A percentile compares a stretch with the other conserved stretches of the same genome.
Evolutionary conservation across 2,797 vertebrate species (phyloP).

Genomic region (Luscinia luscinia): DNA sequence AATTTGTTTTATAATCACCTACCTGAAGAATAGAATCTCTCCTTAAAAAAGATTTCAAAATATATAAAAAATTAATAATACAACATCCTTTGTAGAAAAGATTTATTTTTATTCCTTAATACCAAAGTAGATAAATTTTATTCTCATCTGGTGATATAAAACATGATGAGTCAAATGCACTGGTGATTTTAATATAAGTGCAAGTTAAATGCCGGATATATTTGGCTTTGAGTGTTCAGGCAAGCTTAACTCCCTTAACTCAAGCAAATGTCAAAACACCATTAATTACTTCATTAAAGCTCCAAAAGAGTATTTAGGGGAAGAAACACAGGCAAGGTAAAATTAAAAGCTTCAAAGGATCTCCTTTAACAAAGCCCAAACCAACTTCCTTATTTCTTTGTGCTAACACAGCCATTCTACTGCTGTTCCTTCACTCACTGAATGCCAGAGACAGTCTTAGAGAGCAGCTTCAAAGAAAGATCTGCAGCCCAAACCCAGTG

Average conservation of each 20-base stretch:
- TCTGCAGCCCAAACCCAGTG: neutral
- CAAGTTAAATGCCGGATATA: constrained; percentile 16
- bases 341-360: neutral
- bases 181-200: neutral
- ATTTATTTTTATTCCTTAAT: constrained; percentile 1
- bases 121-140: neutral
- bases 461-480: neutral
- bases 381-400: neutral
- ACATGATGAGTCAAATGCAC: constrained; percentile 12
- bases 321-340: neutral
- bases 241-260: constrained; percentile 26
- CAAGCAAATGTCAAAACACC: constrained; percentile 3
- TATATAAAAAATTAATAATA: neutral
- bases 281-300: constrained; percentile 20
- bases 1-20: neutral
- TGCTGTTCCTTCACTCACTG: neutral
- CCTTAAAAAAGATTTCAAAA: neutral
- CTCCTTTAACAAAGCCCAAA: neutral
- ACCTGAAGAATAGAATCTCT: neutral
- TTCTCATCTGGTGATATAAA: neutral
- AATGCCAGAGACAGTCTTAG: neutral
- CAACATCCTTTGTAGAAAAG: neutral
- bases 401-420: neutral
- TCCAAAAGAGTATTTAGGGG: neutral
- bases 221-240: neutral